Percentiles rank a stretch among this genome's conserved stretches.
Conservation (phyloP, 2,113 vertebrate genomes). For the Dascyllus trimaculatus region DNA sequence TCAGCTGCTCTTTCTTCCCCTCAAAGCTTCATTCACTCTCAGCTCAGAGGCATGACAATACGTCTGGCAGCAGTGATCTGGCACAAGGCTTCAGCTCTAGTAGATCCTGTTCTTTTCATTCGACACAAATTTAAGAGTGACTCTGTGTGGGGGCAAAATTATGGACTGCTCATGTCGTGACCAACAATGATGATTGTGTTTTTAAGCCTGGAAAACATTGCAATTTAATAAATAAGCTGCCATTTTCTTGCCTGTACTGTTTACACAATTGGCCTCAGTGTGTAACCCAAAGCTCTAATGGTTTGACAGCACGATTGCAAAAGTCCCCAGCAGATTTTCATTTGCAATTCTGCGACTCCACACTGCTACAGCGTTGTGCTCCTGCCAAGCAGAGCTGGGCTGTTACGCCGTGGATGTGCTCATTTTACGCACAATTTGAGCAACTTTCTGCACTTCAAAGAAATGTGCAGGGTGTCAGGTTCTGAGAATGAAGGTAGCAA, state of each 20-base stretch:
- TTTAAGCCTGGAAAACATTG: constrained; percentile 10
- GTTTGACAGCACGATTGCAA: constrained; percentile 47
- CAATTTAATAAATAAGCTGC: constrained; percentile 36
- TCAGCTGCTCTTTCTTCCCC: constrained; percentile 50
- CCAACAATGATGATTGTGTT: neutral
- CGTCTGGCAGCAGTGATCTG: constrained; percentile 55
- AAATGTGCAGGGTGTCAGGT: constrained; percentile 38
- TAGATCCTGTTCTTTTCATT: constrained; percentile 3
- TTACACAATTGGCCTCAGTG: constrained; percentile 32
- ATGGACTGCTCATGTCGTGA: constrained; percentile 1
- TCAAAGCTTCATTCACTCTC: constrained; percentile 58
- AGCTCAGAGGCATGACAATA: constrained; percentile 48
- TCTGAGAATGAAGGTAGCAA: constrained; percentile 33
- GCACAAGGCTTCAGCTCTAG: constrained; percentile 33
- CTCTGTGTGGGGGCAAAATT: constrained; percentile 23
- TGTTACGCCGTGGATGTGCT: constrained; percentile 32
- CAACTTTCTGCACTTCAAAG: constrained; percentile 55
- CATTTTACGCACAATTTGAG: constrained; percentile 53
- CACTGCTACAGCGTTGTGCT: constrained; percentile 2
- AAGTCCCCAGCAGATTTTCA: constrained; percentile 50
- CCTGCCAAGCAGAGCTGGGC: constrained; percentile 32
- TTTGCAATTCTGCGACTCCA: constrained; percentile 26
- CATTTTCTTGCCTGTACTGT: constrained; percentile 24
- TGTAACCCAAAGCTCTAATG: constrained; percentile 20
- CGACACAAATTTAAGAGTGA: constrained; percentile 17